A percentile compares a stretch with the other conserved stretches of the same genome.
phyloP scores from a whole-genome alignment of 2,888 invertebrate genomes.

The Copidosoma aretas region DNA sequence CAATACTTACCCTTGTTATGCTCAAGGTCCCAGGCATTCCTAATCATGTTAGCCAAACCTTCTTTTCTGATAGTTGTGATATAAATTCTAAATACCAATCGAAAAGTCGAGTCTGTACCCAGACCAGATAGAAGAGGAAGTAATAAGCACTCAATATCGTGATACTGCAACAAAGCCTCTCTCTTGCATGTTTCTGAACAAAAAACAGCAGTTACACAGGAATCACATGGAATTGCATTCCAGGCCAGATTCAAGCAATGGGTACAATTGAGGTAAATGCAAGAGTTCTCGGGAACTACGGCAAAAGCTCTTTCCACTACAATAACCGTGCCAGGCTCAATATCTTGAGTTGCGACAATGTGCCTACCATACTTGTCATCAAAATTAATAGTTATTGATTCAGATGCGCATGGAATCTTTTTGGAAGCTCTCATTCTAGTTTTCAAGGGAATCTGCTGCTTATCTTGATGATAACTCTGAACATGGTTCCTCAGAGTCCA shows the following conservation, averaged over 20 bases:
- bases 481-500: background rate
- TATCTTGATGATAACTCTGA: background rate
- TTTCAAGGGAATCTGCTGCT: background rate
- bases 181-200: background rate
- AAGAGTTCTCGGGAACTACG: too few relatives aligned
- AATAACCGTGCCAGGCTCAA: background rate
- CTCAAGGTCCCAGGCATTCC: background rate
- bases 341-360: background rate
- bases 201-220: background rate
- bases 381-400: background rate
- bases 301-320: background rate
- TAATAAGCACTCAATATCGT: background rate
- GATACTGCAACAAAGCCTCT: background rate
- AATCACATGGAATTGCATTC: constrained; percentile 6
- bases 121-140: too few relatives aligned
- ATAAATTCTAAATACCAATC: background rate
- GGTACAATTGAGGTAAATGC: background rate
- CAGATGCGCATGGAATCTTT: background rate
- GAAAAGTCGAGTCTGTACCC: background rate
- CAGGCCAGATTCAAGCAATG: background rate
- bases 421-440: background rate
- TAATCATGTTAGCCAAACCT: background rate
- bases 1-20: background rate
- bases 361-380: constrained; percentile 5
- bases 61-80: background rate